A percentile compares a stretch with the other conserved stretches of the same genome.
These are phyloP conservation scores for Ceyx melanurus DNA, from an alignment of 2,113 vertebrate species.

Conservation along the genomic window DNA sequence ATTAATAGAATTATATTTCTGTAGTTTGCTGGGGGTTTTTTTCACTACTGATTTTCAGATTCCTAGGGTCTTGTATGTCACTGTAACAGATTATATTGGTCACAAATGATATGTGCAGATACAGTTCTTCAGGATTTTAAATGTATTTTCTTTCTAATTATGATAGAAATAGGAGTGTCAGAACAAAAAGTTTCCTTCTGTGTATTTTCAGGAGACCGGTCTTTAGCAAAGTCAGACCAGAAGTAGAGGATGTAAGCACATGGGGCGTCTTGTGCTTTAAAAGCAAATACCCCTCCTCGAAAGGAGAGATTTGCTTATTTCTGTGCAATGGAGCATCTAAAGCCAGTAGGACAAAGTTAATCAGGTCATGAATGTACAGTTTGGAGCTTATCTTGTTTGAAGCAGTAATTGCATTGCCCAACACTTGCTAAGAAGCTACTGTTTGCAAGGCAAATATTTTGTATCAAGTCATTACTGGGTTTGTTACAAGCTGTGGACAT, in stretches of 20 bases:
- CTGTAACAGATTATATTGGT: background rate
- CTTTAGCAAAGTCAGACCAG: background rate
- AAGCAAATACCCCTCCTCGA: background rate
- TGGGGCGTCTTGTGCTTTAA: background rate
- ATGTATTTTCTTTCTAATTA: background rate
- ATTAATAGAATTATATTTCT: background rate
- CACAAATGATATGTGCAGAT: background rate
- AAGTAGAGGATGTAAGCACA: background rate
- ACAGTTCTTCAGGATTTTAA: background rate
- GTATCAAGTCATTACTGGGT: slow-evolving; percentile 6
- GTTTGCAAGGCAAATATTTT: slow-evolving; percentile 51
- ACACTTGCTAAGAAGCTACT: slow-evolving; percentile 29
- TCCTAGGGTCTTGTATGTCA: background rate
- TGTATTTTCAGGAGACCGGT: background rate
- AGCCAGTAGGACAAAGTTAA: slow-evolving; percentile 13
- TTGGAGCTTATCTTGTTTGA: slow-evolving; percentile 14
- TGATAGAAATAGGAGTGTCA: background rate
- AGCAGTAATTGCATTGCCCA: background rate
- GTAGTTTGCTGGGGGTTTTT: background rate
- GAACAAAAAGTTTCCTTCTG: background rate
- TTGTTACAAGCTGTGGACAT: background rate
- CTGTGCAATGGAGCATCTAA: background rate
- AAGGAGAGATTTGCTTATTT: background rate
- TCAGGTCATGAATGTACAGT: background rate
- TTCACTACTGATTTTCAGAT: background rate